Evolutionary conservation across 2,113 vertebrate species (phyloP), one percentile per base, ranked within the genome.

Genomic region (Lophius piscatorius): DNA sequence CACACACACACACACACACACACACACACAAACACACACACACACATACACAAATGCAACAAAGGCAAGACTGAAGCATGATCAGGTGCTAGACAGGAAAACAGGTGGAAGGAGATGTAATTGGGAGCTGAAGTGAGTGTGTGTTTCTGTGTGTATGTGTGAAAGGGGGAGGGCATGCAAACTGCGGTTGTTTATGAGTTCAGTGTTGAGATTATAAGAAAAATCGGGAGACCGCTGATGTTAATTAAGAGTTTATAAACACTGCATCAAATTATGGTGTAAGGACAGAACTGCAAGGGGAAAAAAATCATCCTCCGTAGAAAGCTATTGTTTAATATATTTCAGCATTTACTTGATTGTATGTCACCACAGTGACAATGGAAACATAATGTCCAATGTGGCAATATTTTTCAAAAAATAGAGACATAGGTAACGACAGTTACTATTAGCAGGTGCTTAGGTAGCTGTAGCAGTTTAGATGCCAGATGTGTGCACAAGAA

Each of bases 131-230:
- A 42, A 40, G 33, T 28, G 54, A 7, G 38, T 18, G 38, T 16
- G n/a, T 9, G n/a, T n/a, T n/a, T n/a, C n/a, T 40, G 36, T 16
- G 36, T 14, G 33, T 12, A 5, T 35, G 33, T 35, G 33, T 47
- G 46, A 1, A 24, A 7, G 8, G 4, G 42, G 17, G 28, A 29
- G 41, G 13, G 57, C 36, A 70, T 64, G 71, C 70, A 49, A 72
- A 72, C 50, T 51, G 44, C 35, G 41, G 56, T 70, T 77, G 59
- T 65, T 75, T 63, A 45, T 39, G 26, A 54, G 49, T 34, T 51
- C 18, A 11, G 46, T 59, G 56, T 51, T 31, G 17, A 55, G 39
- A 40, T 44, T 13, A 16, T 31, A 45, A 40, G 48, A 26, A 35
- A 20, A 50, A 24, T 12, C n/a, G 31, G 3, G 4, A 24, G 47